Conservation (phyloP, 2,113 vertebrate genomes). For the human (Homo sapiens) region GRCh38 chr3:192866001-192866500, state of each 20-base stretch:
- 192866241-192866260: neutral
- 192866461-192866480: neutral
- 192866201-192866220: constrained; percentile 2
- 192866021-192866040: too few relatives aligned
- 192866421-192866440: neutral
- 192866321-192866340: neutral
- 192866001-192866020: too few relatives aligned
- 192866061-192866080: neutral
- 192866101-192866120: neutral
- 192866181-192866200: neutral
- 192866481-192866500: too few relatives aligned
- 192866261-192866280: neutral
- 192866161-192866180: neutral
- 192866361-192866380: neutral
- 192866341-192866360: neutral
- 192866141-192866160: neutral
- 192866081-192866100: neutral
- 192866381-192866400: neutral
- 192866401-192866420: neutral
- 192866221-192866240: neutral
- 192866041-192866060: too few relatives aligned
- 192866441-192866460: neutral
- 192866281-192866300: neutral
- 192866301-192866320: neutral
- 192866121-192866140: neutral